Conservation (phyloP, 1,140 invertebrate genomes). For the Uloborus diversus region DNA sequence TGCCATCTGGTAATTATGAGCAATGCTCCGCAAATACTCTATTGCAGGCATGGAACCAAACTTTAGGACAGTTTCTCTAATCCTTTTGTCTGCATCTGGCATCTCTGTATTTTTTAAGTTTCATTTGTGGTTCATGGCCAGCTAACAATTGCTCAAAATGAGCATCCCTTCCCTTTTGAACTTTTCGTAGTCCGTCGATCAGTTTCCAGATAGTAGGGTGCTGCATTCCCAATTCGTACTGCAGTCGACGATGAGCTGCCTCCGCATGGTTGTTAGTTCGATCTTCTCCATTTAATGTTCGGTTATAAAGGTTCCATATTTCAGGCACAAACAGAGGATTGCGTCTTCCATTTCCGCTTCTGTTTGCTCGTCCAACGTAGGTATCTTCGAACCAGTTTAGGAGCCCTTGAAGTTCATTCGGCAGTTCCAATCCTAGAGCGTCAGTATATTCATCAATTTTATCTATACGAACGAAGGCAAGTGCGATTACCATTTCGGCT, state of each 20-base stretch:
- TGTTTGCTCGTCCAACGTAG: not conserved
- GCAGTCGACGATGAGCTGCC: slow-evolving; percentile 54
- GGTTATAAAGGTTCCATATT: slow-evolving; percentile 50
- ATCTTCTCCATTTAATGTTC: slow-evolving; percentile 49
- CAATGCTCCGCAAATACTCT: too few relatives aligned
- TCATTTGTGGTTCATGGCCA: too few relatives aligned
- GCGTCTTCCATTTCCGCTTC: not conserved
- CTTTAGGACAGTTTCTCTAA: too few relatives aligned
- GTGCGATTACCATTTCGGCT: not conserved
- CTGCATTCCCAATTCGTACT: slow-evolving; percentile 34
- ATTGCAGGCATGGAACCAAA: too few relatives aligned
- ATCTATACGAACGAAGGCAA: not conserved
- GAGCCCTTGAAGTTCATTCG: not conserved
- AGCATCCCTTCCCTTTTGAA: too few relatives aligned
- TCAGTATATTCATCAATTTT: not conserved
- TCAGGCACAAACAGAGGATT: not conserved
- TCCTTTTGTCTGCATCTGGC: too few relatives aligned
- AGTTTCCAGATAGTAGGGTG: slow-evolving; percentile 58
- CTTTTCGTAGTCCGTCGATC: too few relatives aligned
- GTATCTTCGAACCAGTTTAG: not conserved
- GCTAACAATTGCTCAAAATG: too few relatives aligned
- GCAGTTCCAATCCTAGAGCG: not conserved
- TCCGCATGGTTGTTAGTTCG: slow-evolving; percentile 59
- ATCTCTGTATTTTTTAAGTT: too few relatives aligned
- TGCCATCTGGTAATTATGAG: too few relatives aligned